Evolutionary conservation across 2,113 vertebrate species (phyloP).

Genomic region (Vicugna pacos): DNA sequence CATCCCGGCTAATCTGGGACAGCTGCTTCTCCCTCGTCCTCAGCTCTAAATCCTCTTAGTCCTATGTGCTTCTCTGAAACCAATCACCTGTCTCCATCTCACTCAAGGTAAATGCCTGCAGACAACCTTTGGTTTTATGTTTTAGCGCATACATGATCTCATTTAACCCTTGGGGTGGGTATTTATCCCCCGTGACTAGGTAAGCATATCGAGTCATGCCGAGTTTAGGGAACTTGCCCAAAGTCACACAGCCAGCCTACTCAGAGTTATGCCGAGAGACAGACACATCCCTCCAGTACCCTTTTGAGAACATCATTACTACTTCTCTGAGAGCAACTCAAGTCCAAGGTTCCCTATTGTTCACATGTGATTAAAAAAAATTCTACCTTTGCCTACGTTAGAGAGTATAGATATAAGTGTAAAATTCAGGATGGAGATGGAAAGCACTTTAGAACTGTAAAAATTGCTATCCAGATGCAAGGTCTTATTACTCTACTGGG

Average conservation of each 20-base stretch:
- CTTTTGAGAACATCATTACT: background rate
- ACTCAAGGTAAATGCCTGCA: background rate
- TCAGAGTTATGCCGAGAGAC: background rate
- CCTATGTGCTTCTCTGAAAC: background rate
- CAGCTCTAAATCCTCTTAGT: background rate
- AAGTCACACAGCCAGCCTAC: background rate
- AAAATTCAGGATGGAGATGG: conserved; percentile 28
- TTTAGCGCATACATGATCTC: background rate
- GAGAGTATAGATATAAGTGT: conserved; percentile 30
- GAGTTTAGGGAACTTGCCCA: background rate
- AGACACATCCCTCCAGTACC: background rate
- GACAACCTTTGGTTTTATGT: background rate
- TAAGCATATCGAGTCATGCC: background rate
- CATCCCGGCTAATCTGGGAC: background rate
- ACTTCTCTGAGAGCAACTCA: conserved; percentile 8
- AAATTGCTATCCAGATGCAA: conserved; percentile 38
- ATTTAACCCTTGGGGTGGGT: background rate
- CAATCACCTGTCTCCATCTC: background rate
- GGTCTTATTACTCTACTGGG: background rate
- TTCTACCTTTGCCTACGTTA: background rate
- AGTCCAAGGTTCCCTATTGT: conserved; percentile 2
- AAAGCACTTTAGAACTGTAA: conserved; percentile 48
- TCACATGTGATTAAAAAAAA: conserved; percentile 29
- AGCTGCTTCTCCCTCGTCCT: too few relatives aligned
- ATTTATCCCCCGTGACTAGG: background rate